These are phyloP conservation scores for Sakesphorus luctuosus DNA, from an alignment of 2,113 vertebrate genomes.

Conservation along the genomic window DNA sequence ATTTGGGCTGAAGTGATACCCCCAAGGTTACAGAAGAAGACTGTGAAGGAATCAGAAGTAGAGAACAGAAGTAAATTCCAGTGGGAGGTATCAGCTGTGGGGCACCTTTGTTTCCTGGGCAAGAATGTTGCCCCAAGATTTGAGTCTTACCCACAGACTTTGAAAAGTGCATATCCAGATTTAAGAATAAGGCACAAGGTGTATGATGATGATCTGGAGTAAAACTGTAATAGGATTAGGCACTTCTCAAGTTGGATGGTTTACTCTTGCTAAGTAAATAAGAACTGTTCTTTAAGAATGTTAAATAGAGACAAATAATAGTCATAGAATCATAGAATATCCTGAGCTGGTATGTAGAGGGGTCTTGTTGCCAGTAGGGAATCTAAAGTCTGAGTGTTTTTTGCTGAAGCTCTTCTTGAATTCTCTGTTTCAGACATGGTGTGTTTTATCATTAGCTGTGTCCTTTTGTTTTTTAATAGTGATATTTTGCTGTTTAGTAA, in stretches of 20 bases:
- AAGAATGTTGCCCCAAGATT: background rate
- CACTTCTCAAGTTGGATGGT: background rate
- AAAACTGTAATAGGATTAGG: background rate
- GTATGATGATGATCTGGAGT: background rate
- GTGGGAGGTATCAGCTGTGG: background rate
- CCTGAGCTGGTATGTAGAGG: background rate
- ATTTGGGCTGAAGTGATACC: background rate
- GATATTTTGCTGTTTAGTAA: background rate
- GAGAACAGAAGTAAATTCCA: background rate
- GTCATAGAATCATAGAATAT: background rate
- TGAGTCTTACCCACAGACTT: background rate
- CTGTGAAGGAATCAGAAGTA: background rate
- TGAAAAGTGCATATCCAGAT: background rate
- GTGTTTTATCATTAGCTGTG: background rate
- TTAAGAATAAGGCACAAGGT: background rate
- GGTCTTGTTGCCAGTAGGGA: background rate
- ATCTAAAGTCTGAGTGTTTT: background rate
- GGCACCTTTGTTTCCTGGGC: background rate
- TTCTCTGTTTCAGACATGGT: background rate
- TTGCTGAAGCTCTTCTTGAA: background rate
- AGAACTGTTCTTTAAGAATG: background rate
- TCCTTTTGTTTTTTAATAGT: background rate
- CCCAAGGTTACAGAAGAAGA: background rate
- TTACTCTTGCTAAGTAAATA: background rate
- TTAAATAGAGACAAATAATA: background rate